phyloP scores from a whole-genome alignment of 2,797 vertebrate species.

The Molossus alvarezi region DNA sequence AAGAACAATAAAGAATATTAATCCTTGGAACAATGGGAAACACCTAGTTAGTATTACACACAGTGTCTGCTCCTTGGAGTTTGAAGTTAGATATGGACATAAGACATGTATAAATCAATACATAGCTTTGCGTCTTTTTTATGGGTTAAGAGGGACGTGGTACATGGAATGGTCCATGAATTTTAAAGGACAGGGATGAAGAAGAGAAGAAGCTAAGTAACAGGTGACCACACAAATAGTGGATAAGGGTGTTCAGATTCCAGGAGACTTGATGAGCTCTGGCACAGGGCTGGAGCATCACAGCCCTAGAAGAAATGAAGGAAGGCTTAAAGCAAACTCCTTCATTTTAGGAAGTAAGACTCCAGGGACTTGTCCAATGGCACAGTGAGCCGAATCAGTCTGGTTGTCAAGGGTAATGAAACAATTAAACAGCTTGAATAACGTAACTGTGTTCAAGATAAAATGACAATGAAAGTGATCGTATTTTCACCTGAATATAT shows the following conservation, averaged over 20 bases:
- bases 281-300: neutral
- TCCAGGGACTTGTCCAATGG: neutral
- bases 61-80: neutral
- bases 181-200: neutral
- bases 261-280: neutral
- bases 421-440: constrained; percentile 16
- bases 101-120: neutral
- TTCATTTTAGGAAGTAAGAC: neutral
- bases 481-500: neutral
- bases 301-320: neutral
- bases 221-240: fast-evolving
- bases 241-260: neutral
- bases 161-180: neutral
- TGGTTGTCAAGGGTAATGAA: neutral
- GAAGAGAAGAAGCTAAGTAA: neutral
- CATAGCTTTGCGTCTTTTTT: neutral
- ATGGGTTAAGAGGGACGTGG: neutral
- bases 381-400: neutral
- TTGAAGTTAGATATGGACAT: neutral
- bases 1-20: neutral
- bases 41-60: neutral
- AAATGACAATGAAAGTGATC: neutral
- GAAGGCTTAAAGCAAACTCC: fast-evolving
- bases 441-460: constrained; percentile 13
- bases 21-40: neutral